phyloP scores from a whole-genome alignment of 2,888 invertebrate genomes.

The Nephrotoma appendiculata region DNA sequence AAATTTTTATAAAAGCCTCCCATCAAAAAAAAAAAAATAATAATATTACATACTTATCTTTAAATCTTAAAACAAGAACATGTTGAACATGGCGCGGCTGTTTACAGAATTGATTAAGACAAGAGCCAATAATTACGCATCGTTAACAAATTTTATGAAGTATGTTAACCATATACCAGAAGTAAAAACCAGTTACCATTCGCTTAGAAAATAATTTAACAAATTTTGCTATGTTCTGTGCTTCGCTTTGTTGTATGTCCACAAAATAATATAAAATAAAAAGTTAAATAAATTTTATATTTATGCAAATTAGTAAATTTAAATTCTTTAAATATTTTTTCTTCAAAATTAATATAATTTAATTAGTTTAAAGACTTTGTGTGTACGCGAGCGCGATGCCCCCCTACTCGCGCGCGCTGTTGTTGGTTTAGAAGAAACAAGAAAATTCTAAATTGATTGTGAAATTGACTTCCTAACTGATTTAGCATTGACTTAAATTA shows the following conservation, averaged over 20 bases:
- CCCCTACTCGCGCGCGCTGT: neutral
- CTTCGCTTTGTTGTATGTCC: neutral
- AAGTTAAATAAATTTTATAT: neutral
- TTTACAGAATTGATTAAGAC: neutral
- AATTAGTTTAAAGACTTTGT: neutral
- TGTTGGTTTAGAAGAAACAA: neutral
- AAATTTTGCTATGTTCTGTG: neutral
- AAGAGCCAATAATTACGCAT: neutral
- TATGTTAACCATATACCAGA: neutral
- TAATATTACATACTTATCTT: neutral
- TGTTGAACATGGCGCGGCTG: neutral
- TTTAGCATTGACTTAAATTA: neutral
- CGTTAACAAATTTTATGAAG: neutral
- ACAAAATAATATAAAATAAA: neutral
- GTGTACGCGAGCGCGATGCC: neutral
- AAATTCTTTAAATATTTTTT: neutral
- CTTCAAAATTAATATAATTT: neutral
- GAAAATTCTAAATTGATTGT: neutral
- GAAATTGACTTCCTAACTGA: neutral
- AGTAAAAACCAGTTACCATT: neutral
- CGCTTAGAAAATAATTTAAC: neutral
- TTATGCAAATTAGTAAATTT: neutral
- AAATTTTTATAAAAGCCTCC: neutral
- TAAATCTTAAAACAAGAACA: neutral
- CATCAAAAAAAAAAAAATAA: too few species aligned